Percentiles rank a stretch among this genome's conserved stretches.
phyloP scores from a whole-genome alignment of 2,888 invertebrate genomes.

The Phengaris arion region DNA sequence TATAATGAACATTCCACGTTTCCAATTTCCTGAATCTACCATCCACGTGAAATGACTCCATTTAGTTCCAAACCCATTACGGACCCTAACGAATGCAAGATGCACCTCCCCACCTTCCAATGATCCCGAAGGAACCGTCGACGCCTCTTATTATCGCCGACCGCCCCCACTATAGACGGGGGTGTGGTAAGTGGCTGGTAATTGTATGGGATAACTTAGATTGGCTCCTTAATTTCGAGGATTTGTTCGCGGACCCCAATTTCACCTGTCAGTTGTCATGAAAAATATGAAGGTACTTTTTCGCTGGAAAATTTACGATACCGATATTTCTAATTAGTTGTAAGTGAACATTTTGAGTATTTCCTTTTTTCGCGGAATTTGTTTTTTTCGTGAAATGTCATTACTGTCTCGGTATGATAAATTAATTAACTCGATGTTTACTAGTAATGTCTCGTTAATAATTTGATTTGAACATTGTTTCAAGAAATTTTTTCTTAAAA shows the following conservation, averaged over 20 bases:
- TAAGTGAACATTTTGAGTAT: background rate
- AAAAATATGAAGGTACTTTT: background rate
- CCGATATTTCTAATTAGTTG: background rate
- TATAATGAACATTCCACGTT: slow-evolving; percentile 36
- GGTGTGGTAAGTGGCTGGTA: slow-evolving; percentile 72
- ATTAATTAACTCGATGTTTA: background rate
- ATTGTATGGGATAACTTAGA: slow-evolving; percentile 78
- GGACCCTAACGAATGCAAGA: slow-evolving; percentile 45
- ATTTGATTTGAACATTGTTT: background rate
- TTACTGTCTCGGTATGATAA: background rate
- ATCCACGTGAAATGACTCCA: slow-evolving; percentile 35
- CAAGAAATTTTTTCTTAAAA: too few relatives aligned
- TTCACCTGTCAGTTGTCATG: slow-evolving; percentile 23
- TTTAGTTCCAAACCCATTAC: slow-evolving; percentile 41
- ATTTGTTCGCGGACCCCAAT: slow-evolving; percentile 31
- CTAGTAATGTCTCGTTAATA: background rate
- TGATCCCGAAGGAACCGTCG: slow-evolving; percentile 52
- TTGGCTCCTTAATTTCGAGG: slow-evolving; percentile 71
- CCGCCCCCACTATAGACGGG: slow-evolving; percentile 52
- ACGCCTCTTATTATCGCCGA: slow-evolving; percentile 55
- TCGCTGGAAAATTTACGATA: background rate
- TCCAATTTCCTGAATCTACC: slow-evolving; percentile 32
- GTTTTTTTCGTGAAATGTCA: background rate
- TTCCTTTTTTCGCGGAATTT: background rate
- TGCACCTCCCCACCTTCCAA: slow-evolving; percentile 44